Evolutionary conservation across 2,888 invertebrate species (phyloP), one percentile per base, ranked within the genome.

Genomic region (Venusia cambrica): DNA sequence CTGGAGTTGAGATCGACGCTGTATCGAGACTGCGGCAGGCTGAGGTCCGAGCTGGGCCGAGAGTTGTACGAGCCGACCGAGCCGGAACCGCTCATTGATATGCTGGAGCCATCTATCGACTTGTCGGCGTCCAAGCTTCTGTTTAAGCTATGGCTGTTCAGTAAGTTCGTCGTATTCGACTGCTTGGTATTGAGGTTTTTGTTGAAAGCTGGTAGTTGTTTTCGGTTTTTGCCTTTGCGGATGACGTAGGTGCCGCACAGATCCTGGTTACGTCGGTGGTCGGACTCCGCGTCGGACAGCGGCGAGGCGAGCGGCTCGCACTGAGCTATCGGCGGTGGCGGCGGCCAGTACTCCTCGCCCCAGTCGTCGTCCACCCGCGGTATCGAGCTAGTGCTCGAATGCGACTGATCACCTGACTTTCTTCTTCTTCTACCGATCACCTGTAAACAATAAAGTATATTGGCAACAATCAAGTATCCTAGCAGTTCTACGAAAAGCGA

Each of bases 161-260:
- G 71, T 16, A 88, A 61, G 42, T 72, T 74, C 43, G 55, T 70
- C 1, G 72, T 48, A 34, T 69, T 79, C 9, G 64, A 51, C 42
- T 73, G 62, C 60, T 87, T 87, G 49, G 87, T 90, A 10, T 73
- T 73, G 5, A 89, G 73, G 27, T 87, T 88, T 58, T 88, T 88
- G 48, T 77, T 78, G 54, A 89, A 83, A 46, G 89, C 90, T 2
- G 90, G 90, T 51, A 93, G 71, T 30, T 91, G 89, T 64, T 92
- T 92, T 25, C 93, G 81, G 50, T 92, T 92, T 59, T 92, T 90
- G 26, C 93, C 93, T 45, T 92, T 91, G 21, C 95, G 87, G 41
- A 95, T 93, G 17, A 95, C 91, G 63, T 95, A 95, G n/a, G 95
- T 95, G 13, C 94, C 94, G 43, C 90, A 76, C 19, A 77, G 52